Base-by-base conservation (phyloP, 2,888 invertebrate species). In the Ptilodon capucinus region DNA sequence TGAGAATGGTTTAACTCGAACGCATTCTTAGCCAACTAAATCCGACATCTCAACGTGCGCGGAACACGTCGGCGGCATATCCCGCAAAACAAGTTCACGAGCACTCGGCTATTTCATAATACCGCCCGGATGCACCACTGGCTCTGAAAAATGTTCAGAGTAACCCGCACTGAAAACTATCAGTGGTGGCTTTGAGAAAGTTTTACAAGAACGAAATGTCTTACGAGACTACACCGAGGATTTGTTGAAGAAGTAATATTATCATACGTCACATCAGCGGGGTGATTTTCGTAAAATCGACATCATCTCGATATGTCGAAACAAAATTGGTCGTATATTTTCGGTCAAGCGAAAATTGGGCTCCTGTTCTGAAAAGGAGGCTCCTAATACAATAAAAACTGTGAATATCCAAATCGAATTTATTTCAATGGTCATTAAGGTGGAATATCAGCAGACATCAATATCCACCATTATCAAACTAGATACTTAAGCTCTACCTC, bases 51-150 rank as follows among this genome's bases (percentile, higher is more conserved):
- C 46, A 28, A 48, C 44, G 46, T 60, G 67, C 48, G 41, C 56
- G 65, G 39, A 56, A 64, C 57, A 57, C 65, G 56, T 64, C n/a
- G 19, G 73, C 60, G 71, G 62, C 60, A 44, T 52, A 54, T 60
- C 52, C 13, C 30, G 42, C 51, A 48, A 54, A 62, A 60, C 52
- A 60, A 67, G 57, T 57, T 57, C 52, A 56, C 57, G 59, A 70
- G 53, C 47, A 59, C 57, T 55, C 47, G 38, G 41, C 44, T 51
- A 65, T 57, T 53, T 65, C 42, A 57, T 65, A 68, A 60, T 60
- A 48, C 42, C 44, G 19, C 18, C 48, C 57, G 47, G 49, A 57
- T 57, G 55, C 46, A 43, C 39, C 45, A 47, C 45, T 16, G 18
- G 21, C n/a, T 62, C 11, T 28, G 55, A 56, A 62, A 61, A 64